A percentile compares a stretch with the other conserved stretches of the same genome.
These are phyloP conservation scores for Eucidaris tribuloides DNA, from an alignment of 35 echinoderm and acorn worm genomes.

Conservation along the genomic window DNA sequence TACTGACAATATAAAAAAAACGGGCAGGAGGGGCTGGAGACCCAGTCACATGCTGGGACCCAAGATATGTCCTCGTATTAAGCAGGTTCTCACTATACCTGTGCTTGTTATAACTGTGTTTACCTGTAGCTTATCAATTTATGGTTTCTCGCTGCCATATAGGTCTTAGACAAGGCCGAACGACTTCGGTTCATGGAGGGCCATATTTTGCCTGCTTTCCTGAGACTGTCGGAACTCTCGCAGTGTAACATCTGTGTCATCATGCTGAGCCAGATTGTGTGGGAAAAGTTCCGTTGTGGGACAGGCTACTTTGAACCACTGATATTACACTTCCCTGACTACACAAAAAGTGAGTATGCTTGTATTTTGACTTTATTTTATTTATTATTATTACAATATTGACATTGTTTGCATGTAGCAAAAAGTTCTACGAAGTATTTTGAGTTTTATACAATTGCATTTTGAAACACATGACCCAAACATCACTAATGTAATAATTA, in stretches of 20 bases:
- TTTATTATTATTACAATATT: not conserved
- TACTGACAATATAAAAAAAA: no score
- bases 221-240: conserved; percentile 76
- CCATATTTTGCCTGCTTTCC: conserved; percentile 74
- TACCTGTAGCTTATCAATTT: no score
- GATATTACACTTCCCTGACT: conserved; percentile 85
- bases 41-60: no score
- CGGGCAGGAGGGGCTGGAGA: no score
- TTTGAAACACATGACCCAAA: not conserved
- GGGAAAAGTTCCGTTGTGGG: conserved; percentile 81
- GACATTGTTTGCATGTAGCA: not conserved
- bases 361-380: not conserved
- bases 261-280: conserved; percentile 84
- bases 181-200: conserved; percentile 88
- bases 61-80: no score
- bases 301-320: conserved; percentile 71
- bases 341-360: conserved; percentile 80
- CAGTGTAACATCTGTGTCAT: conserved; percentile 89
- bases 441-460: not conserved
- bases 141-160: not conserved
- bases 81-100: no score
- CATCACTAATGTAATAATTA: not conserved
- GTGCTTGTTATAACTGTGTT: no score
- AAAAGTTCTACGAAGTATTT: not conserved
- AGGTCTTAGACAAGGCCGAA: conserved; percentile 96